Percentiles rank a stretch among this genome's conserved stretches.
phyloP scores from a whole-genome alignment of 2,797 vertebrate genomes.

The Ctenopoma kingsleyae region DNA sequence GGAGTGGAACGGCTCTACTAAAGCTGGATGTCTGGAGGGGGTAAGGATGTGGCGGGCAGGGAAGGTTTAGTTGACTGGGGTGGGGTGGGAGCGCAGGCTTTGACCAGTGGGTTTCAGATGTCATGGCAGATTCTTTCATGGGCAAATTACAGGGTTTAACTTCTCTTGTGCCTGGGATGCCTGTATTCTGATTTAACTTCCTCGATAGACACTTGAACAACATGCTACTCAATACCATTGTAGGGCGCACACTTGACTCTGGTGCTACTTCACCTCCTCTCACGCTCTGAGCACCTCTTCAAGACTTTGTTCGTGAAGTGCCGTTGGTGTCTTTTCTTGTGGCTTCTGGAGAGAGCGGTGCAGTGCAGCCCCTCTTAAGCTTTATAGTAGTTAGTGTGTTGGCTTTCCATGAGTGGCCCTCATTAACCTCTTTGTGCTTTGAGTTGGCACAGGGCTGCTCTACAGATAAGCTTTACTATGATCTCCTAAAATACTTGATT shows the following conservation, averaged over 20 bases:
- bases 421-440: constrained; percentile 79
- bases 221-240: constrained; percentile 66
- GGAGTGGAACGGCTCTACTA: constrained; percentile 67
- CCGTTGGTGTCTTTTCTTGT: constrained; percentile 46
- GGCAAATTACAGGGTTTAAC: constrained; percentile 81
- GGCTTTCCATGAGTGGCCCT: constrained; percentile 77
- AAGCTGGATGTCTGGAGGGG: constrained; percentile 77
- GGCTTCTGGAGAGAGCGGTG: constrained; percentile 49
- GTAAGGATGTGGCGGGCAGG: constrained; percentile 58
- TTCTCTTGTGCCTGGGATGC: constrained; percentile 66
- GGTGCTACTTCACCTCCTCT: constrained; percentile 75
- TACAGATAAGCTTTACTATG: constrained; percentile 69
- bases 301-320: constrained; percentile 66
- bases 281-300: constrained; percentile 68
- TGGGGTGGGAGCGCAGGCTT: constrained; percentile 61
- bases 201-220: constrained; percentile 71
- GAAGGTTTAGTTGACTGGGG: constrained; percentile 54
- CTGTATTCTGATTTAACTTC: constrained; percentile 67
- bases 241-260: constrained; percentile 74
- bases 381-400: constrained; percentile 72
- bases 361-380: constrained; percentile 66
- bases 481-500: constrained; percentile 68
- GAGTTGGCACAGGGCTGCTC: constrained; percentile 74
- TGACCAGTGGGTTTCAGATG: constrained; percentile 81
- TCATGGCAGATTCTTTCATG: constrained; percentile 80